Conservation (phyloP, 2,113 vertebrate genomes). For the Python bivittatus region DNA sequence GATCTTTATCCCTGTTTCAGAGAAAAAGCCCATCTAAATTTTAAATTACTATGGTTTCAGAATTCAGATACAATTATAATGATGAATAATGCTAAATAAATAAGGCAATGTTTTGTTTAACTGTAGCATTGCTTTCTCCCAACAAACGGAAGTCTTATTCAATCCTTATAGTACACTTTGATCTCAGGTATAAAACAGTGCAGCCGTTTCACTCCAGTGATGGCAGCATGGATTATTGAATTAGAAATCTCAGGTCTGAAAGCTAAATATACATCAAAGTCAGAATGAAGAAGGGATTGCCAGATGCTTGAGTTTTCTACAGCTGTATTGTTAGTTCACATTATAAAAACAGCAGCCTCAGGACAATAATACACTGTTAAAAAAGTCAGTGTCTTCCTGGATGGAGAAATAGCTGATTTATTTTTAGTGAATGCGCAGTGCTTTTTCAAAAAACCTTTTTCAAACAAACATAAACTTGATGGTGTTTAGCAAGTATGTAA, state of each 20-base stretch:
- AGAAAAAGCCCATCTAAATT: background rate
- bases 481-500: slow-evolving; percentile 44
- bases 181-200: slow-evolving; percentile 3
- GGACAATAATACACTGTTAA: background rate
- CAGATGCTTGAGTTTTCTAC: slow-evolving; percentile 6
- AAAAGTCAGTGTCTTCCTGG: background rate
- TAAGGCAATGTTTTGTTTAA: background rate
- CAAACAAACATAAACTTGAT: background rate
- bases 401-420: background rate
- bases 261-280: background rate
- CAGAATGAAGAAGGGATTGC: background rate
- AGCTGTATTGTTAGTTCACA: background rate
- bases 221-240: slow-evolving; percentile 2
- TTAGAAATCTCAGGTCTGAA: slow-evolving; percentile 25
- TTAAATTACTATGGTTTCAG: background rate
- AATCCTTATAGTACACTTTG: background rate
- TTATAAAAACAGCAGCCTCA: background rate
- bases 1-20: background rate
- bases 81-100: background rate
- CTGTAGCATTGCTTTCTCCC: background rate
- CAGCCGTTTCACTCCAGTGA: background rate
- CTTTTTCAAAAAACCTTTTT: slow-evolving; percentile 14
- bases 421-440: slow-evolving; percentile 33
- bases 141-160: background rate
- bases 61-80: background rate